phyloP scores from a whole-genome alignment of 2,797 vertebrate species.

The Coregonus ussuriensis region DNA sequence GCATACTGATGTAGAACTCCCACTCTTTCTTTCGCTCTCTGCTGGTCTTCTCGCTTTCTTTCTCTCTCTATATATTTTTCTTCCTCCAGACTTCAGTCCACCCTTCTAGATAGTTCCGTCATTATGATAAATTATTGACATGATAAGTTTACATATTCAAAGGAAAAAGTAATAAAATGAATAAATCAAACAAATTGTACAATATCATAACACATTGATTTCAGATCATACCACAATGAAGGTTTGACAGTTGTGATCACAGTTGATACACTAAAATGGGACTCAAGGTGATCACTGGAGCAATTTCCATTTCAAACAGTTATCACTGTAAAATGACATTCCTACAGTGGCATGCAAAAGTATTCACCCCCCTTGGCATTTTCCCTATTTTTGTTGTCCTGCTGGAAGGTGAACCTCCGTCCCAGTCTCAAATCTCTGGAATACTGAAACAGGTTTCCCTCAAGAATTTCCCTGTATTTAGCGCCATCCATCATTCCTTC shows the following conservation, averaged over 20 bases:
- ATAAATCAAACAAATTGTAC: constrained; percentile 28
- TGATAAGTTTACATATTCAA: background rate
- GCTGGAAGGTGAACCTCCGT: too few species aligned
- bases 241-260: constrained; percentile 5
- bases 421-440: too few species aligned
- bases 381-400: too few species aligned
- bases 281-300: too few species aligned
- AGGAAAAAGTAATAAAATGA: constrained; percentile 2
- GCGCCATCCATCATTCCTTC: too few species aligned
- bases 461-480: too few species aligned
- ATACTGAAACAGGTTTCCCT: too few species aligned
- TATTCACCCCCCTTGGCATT: too few species aligned
- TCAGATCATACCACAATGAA: constrained; percentile 38
- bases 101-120: background rate
- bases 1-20: constrained; percentile 22
- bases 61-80: background rate
- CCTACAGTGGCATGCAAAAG: background rate
- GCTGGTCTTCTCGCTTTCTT: background rate
- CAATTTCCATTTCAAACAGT: too few species aligned
- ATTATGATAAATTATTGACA: background rate
- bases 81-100: background rate
- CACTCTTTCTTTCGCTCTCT: background rate
- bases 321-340: constrained; percentile 33
- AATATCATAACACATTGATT: constrained; percentile 18
- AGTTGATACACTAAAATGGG: too few species aligned